These are phyloP conservation scores for Elachura formosa DNA, from an alignment of 2,113 vertebrate species.

Conservation along the genomic window DNA sequence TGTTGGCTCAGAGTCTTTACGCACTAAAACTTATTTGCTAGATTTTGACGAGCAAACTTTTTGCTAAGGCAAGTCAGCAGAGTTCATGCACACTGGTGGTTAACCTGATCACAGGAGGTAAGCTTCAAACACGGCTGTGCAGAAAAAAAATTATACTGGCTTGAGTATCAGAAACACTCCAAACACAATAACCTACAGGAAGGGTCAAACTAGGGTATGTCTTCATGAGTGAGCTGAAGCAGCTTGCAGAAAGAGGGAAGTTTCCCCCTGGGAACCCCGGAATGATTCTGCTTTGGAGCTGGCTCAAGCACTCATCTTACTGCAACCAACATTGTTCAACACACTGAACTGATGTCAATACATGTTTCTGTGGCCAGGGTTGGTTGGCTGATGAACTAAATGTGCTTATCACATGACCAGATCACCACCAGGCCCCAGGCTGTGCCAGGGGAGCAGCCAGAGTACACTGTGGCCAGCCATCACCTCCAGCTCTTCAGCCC, in stretches of 20 bases:
- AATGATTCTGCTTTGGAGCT: not conserved
- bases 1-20: not conserved
- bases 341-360: not conserved
- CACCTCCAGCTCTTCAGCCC: conserved; percentile 65
- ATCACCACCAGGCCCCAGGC: conserved; percentile 68
- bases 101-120: not conserved
- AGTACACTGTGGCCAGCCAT: conserved; percentile 45
- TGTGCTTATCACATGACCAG: not conserved
- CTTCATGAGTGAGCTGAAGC: not conserved
- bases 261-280: not conserved
- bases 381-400: not conserved
- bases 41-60: not conserved
- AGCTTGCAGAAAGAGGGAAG: not conserved
- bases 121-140: not conserved
- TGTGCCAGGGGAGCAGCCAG: not conserved
- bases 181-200: not conserved
- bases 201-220: not conserved
- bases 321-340: not conserved
- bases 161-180: not conserved
- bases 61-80: not conserved
- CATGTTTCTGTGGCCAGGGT: not conserved
- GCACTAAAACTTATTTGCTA: not conserved
- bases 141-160: not conserved
- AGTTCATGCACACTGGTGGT: not conserved
- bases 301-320: not conserved